Evolutionary conservation across 2,888 invertebrate genomes (phyloP).

Genomic region (Argynnis bischoffii): DNA sequence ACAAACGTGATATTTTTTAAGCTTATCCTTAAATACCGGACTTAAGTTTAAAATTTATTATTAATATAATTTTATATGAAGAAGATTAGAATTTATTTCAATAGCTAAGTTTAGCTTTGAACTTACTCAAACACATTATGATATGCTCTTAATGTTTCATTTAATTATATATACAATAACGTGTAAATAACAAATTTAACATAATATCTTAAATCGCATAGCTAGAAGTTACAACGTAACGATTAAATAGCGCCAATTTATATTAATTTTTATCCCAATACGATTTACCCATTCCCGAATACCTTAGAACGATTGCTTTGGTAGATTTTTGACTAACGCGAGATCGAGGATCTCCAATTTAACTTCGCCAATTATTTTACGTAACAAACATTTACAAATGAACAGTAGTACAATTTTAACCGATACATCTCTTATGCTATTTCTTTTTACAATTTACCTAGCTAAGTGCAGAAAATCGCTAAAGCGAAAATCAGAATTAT

Average conservation of each 20-base stretch:
- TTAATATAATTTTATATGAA: slow-evolving; percentile 37
- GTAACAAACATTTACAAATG: slow-evolving; percentile 42
- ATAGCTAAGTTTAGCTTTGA: slow-evolving; percentile 50
- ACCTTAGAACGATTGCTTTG: slow-evolving; percentile 53
- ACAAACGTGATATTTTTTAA: slow-evolving; percentile 35
- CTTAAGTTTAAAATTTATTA: slow-evolving; percentile 40
- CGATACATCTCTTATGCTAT: slow-evolving; percentile 31
- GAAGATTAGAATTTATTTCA: slow-evolving; percentile 42
- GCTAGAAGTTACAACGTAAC: slow-evolving; percentile 35
- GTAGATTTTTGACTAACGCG: slow-evolving; percentile 60
- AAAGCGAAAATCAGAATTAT: slow-evolving; percentile 39
- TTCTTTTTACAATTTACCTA: slow-evolving; percentile 42
- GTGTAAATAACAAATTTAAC: slow-evolving; percentile 67
- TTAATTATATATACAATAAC: slow-evolving; percentile 61
- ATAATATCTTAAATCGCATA: slow-evolving; percentile 53
- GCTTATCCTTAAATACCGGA: slow-evolving; percentile 38
- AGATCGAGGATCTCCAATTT: slow-evolving; percentile 35
- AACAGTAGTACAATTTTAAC: slow-evolving; percentile 28
- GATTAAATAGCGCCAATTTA: slow-evolving; percentile 40
- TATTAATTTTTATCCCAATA: slow-evolving; percentile 37
- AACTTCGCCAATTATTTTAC: slow-evolving; percentile 41
- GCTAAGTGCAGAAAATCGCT: slow-evolving; percentile 35
- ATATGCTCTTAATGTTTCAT: slow-evolving; percentile 56
- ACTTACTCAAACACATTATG: slow-evolving; percentile 64
- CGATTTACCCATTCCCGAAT: slow-evolving; percentile 29